Evolutionary conservation across 2,888 invertebrate species (phyloP).

Genomic region (Spilosoma lubricipeda): DNA sequence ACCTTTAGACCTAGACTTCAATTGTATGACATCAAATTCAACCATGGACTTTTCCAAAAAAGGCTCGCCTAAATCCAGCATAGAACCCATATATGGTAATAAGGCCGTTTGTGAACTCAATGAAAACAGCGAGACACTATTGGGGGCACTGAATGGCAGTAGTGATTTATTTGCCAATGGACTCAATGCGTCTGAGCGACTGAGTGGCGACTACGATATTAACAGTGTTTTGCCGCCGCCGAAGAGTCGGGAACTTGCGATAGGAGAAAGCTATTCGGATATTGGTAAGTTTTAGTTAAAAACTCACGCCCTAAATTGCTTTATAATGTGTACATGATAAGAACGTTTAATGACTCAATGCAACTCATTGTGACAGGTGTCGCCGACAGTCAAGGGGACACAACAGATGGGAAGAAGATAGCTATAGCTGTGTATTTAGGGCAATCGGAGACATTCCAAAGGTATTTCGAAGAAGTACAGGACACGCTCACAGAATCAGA

Average conservation of each 20-base stretch:
- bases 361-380: slow-evolving; percentile 68
- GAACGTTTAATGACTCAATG: slow-evolving; percentile 30
- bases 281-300: slow-evolving; percentile 69
- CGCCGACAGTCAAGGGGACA: slow-evolving; percentile 88
- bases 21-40: slow-evolving; percentile 80
- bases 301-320: slow-evolving; percentile 13
- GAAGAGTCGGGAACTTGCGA: slow-evolving; percentile 82
- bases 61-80: slow-evolving; percentile 77
- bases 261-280: slow-evolving; percentile 85
- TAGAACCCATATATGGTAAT: slow-evolving; percentile 83
- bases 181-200: slow-evolving; percentile 69
- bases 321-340: slow-evolving; percentile 21
- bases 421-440: slow-evolving; percentile 95
- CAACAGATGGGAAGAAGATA: slow-evolving; percentile 94
- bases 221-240: slow-evolving; percentile 82
- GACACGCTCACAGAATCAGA: slow-evolving; percentile 89
- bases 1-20: slow-evolving; percentile 81
- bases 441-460: slow-evolving; percentile 91
- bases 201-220: slow-evolving; percentile 83
- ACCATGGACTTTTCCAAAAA: slow-evolving; percentile 80
- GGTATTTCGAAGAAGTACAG: slow-evolving; percentile 89
- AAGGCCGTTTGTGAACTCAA: slow-evolving; percentile 79
- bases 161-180: slow-evolving; percentile 81
- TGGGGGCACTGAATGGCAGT: slow-evolving; percentile 76
- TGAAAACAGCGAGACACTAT: slow-evolving; percentile 75